Evolutionary conservation across 1,140 invertebrate species (phyloP).

Genomic region (Bombus polaris): DNA sequence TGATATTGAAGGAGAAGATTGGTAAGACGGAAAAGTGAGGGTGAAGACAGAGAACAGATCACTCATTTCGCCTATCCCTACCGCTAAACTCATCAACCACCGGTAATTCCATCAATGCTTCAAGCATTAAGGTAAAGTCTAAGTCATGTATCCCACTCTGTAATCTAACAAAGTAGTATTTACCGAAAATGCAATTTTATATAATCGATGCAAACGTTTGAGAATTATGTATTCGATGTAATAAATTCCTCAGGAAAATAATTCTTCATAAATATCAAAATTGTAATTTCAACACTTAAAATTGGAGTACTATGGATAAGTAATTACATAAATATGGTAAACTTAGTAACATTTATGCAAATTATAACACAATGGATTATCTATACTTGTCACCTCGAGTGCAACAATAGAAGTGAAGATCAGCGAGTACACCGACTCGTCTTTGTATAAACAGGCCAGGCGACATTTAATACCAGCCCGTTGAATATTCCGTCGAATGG

Average conservation of each 20-base stretch:
- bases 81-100: conserved; percentile 77
- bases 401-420: conserved; percentile 12
- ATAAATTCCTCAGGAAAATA: background rate
- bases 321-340: background rate
- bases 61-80: conserved; percentile 75
- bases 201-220: background rate
- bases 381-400: no score
- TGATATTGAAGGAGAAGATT: conserved; percentile 18
- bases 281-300: background rate
- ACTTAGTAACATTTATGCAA: background rate
- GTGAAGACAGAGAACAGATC: conserved; percentile 51
- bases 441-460: conserved; percentile 71
- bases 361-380: background rate
- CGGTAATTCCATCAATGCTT: conserved; percentile 79
- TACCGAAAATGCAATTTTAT: conserved; percentile 19
- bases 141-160: conserved; percentile 62
- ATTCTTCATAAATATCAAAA: background rate
- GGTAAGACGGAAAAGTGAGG: conserved; percentile 16
- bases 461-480: conserved; percentile 79
- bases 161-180: conserved; percentile 55
- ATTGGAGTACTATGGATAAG: background rate
- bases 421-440: conserved; percentile 70
- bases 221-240: background rate
- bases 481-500: conserved; percentile 81
- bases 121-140: conserved; percentile 69